Evolutionary conservation across 2,888 invertebrate species (phyloP), one percentile per base, ranked within the genome.

Genomic region (Diaprepes abbreviatus): DNA sequence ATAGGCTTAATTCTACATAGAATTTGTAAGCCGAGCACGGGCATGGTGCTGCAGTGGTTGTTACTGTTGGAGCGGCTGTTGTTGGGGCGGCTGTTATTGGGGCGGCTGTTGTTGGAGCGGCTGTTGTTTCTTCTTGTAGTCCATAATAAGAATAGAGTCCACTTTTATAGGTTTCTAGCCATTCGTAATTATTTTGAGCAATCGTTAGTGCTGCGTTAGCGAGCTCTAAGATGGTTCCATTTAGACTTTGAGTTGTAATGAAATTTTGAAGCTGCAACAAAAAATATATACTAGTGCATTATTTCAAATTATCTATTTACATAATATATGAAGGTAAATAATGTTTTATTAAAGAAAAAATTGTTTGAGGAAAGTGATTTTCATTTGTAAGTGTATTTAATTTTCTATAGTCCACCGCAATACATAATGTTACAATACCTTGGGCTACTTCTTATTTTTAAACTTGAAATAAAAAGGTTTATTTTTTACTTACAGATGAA

Each of bases 201-300:
- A 43, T 9, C 0, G 52, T 43, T 24, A 67, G 16, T 9, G 60
- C 68, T 2, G 36, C 0, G 14, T 64, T 59, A 0, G 59, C 65
- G 5, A 59, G 45, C 12, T 67, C 59, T 14, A 59, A 7, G 2
- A 64, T 6, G 3, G 67, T 54, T 3, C 38, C 68, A 9, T 50
- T 54, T 7, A 72, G 33, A 5, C 38, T 38, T 7, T 24, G 21
- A 17, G 19, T 67, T 7, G 14, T 35, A 16, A 70, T 57, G 21
- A 75, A 67, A 7, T 54, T 66, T 64, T 62, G 48, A 7, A 75
- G 58, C 74, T 75, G 48, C 35, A 71, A 72, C 62, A 50, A 58
- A 73, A 38, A 43, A 7, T 21, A 9, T 62, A 31, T 33, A n/a
- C n/a, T n/a, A n/a, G n/a, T n/a, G n/a, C n/a, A n/a, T n/a, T n/a